phyloP scores from a whole-genome alignment of 2,888 invertebrate genomes.

The Chymomyza caudatula region DNA sequence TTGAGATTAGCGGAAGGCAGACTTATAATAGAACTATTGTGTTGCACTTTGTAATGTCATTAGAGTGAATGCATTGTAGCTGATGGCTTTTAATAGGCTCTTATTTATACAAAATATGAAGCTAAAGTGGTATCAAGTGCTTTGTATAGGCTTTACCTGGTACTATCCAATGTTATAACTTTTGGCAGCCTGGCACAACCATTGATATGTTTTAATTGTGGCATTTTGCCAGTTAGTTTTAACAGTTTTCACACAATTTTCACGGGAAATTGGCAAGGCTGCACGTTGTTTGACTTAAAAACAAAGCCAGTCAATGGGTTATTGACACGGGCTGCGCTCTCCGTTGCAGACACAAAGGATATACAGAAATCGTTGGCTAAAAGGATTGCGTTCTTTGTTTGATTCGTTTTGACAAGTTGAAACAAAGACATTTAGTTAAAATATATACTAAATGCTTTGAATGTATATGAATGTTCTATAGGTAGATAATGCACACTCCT shows the following conservation, averaged over 20 bases:
- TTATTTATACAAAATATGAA: neutral
- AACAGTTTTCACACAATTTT: neutral
- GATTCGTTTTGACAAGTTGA: neutral
- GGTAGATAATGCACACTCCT: conserved; percentile 3
- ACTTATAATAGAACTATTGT: neutral
- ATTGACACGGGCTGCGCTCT: conserved; percentile 18
- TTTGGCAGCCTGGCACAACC: conserved; percentile 51
- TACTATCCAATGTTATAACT: conserved; percentile 49
- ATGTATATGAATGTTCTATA: neutral
- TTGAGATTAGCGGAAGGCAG: neutral
- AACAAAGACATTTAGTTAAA: neutral
- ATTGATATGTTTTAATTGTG: conserved; percentile 52
- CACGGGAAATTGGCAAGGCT: neutral
- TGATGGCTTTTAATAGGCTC: neutral
- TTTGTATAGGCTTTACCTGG: conserved; percentile 49
- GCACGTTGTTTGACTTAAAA: neutral
- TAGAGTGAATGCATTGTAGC: neutral
- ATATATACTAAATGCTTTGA: neutral
- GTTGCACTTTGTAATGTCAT: neutral
- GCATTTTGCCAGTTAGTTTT: neutral
- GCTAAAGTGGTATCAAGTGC: no score
- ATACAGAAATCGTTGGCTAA: neutral
- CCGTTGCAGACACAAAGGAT: conserved; percentile 45
- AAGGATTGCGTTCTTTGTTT: neutral
- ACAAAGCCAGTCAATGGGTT: conserved; percentile 27